These are phyloP conservation scores for Chunga burmeisteri DNA, from an alignment of 2,113 vertebrate genomes.

Conservation along the genomic window DNA sequence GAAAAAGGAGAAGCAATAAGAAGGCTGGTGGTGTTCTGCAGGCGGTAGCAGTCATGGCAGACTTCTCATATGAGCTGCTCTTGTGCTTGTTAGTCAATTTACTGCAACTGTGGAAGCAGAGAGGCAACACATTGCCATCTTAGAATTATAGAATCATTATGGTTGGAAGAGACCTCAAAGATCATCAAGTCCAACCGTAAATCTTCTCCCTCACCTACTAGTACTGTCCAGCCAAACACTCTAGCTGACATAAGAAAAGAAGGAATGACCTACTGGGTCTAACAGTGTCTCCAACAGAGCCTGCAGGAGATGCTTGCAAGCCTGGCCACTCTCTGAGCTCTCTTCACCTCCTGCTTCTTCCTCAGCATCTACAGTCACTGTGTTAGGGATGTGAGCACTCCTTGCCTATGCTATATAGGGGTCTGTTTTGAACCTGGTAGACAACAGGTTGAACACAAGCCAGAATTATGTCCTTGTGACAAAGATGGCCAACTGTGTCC, in stretches of 20 bases:
- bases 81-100: neutral
- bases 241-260: neutral
- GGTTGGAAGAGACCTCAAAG: too few species aligned
- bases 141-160: too few species aligned
- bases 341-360: neutral
- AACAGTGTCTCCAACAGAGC: neutral
- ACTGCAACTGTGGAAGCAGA: neutral
- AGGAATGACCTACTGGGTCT: neutral
- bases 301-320: neutral
- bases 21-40: neutral
- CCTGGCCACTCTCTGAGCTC: neutral
- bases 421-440: neutral
- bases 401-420: fast-evolving
- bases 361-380: neutral
- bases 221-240: neutral
- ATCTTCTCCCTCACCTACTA: neutral
- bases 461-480: neutral
- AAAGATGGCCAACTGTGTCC: fast-evolving
- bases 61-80: neutral
- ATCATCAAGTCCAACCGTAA: too few species aligned
- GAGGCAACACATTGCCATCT: neutral
- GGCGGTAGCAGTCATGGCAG: neutral
- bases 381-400: neutral
- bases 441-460: neutral
- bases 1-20: neutral